Conservation (phyloP, 2,113 vertebrate genomes). For the Oplegnathus fasciatus region DNA sequence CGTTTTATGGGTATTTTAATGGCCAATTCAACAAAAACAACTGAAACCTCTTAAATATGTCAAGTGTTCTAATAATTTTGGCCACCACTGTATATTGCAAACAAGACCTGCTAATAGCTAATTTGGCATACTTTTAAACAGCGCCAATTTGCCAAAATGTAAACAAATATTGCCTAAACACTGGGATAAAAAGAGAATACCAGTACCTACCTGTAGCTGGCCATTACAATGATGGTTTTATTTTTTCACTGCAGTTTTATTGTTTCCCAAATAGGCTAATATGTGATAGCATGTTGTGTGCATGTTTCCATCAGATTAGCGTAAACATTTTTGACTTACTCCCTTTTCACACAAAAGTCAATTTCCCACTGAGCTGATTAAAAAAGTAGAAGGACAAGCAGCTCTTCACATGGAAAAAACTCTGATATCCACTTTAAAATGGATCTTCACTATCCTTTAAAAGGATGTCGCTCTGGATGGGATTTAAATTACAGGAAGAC, state of each 20-base stretch:
- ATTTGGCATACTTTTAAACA: background rate
- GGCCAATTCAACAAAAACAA: too few species aligned
- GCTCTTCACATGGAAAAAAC: background rate
- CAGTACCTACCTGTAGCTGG: too few species aligned
- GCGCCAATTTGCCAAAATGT: background rate
- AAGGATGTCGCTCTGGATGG: rapidly evolving
- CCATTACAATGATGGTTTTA: too few species aligned
- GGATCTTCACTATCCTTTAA: too few species aligned
- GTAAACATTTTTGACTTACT: background rate
- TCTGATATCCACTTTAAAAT: background rate
- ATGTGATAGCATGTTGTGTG: background rate
- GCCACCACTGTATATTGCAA: too few species aligned
- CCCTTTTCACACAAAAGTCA: background rate
- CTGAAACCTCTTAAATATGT: too few species aligned
- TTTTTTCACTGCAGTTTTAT: too few species aligned
- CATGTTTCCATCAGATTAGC: background rate
- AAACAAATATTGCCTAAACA: background rate
- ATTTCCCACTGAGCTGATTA: background rate
- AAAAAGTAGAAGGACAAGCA: too few species aligned
- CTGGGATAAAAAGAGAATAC: too few species aligned
- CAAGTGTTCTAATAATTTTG: too few species aligned
- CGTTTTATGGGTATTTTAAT: too few species aligned
- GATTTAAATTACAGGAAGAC: background rate
- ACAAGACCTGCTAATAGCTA: background rate
- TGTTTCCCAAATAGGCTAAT: too few species aligned